Evolutionary conservation across 1,140 invertebrate species (phyloP), one percentile per base, ranked within the genome.

Genomic region (Drosophila elegans): DNA sequence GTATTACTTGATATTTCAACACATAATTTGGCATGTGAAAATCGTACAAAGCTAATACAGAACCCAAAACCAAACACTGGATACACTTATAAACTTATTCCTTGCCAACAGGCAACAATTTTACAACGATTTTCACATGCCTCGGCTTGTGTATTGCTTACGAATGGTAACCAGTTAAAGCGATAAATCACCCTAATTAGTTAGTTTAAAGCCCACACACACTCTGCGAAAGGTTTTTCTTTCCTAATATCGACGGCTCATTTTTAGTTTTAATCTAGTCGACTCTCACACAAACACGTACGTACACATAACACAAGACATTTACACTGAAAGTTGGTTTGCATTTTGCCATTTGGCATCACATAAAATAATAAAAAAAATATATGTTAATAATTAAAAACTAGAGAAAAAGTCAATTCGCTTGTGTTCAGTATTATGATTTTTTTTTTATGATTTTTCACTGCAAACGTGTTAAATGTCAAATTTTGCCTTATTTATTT

Each of bases 381-480:
- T 45, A 56, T 64, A 78, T 45, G 12, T 55, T 41, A 67, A 54
- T 27, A 54, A 57, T 42, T 64, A 44, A 63, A 51, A 80, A 41
- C 29, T 74, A 61, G 51, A 73, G 38, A 55, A 61, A 68, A 55
- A 66, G 46, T 79, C 44, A 85, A 71, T 41, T 61, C 71, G 74
- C 69, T 86, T 85, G 83, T 88, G 82, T 85, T 85, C 82, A 85
- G 83, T 85, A 85, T 85, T 85, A 85, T 74, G 62, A 71, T 78
- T 80, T 78, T 78, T 78, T 78, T 56, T 78, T 76, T 72, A 62
- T 72, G 44, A 42, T 71, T 71, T 64, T 75, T 71, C 55, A 66
- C 9, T 79, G 29, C 13, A 52, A 51, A 34, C 12, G 29, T 51
- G 48, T 51, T 51, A n/a, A n/a, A 49, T 11, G 64, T 61, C 68